A percentile compares a stretch with the other conserved stretches of the same genome.
phyloP scores from a whole-genome alignment of 2,888 invertebrate genomes.

The Tetragonisca angustula region DNA sequence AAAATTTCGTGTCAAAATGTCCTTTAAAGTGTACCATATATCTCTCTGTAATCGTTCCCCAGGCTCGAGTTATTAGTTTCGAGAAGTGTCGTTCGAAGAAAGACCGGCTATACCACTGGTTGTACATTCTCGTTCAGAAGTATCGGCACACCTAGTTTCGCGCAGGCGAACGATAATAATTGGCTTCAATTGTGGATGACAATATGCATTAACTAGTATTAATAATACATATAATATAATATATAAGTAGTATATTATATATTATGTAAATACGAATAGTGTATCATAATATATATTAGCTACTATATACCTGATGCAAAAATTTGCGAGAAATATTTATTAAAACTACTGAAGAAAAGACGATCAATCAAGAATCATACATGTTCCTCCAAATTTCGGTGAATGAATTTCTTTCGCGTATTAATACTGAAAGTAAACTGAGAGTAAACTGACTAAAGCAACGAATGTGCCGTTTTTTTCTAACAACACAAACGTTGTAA shows the following conservation, averaged over 20 bases:
- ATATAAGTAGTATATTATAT: too few species aligned
- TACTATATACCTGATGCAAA: not conserved
- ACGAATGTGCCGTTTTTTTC: too few species aligned
- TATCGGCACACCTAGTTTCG: not conserved
- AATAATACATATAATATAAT: too few species aligned
- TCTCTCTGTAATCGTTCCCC: conserved; percentile 31
- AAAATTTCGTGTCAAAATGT: conserved; percentile 29
- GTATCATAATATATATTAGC: too few species aligned
- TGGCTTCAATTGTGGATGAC: not conserved
- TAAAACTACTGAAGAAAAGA: not conserved
- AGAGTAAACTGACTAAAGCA: too few species aligned
- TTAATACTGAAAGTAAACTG: too few species aligned
- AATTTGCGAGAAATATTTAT: not conserved
- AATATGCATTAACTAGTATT: too few species aligned
- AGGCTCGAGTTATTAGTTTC: conserved; percentile 37
- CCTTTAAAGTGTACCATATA: conserved; percentile 29
- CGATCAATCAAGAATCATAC: not conserved
- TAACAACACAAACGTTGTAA: too few species aligned
- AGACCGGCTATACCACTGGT: not conserved
- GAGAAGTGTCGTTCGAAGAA: conserved; percentile 34
- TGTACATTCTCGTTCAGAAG: conserved; percentile 1
- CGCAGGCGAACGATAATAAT: not conserved
- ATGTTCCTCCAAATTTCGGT: not conserved
- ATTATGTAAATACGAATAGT: too few species aligned
- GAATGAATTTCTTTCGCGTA: too few species aligned